Evolutionary conservation across 2,888 invertebrate species (phyloP).

Genomic region (Merodon equestris): DNA sequence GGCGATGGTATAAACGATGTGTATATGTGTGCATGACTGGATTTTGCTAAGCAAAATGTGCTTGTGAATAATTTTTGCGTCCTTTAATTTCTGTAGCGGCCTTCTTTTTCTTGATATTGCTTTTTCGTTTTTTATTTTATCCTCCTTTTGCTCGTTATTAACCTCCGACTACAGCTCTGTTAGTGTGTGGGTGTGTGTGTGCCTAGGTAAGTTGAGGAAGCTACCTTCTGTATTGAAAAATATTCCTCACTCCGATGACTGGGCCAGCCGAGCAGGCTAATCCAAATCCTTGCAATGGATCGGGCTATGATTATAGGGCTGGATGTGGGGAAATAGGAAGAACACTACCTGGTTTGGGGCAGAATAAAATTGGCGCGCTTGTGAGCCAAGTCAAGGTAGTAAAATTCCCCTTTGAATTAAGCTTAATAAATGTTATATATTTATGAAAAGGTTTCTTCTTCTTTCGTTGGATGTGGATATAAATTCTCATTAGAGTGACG

Average conservation of each 20-base stretch:
- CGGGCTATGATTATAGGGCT: not conserved
- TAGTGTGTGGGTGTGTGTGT: too few relatives aligned
- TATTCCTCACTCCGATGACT: constrained; percentile 5
- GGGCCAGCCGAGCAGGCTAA: constrained; percentile 32
- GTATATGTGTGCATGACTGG: constrained; percentile 40
- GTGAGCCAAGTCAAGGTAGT: constrained; percentile 21
- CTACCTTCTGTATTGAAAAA: constrained; percentile 31
- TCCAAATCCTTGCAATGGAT: constrained; percentile 52
- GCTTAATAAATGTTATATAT: constrained; percentile 65
- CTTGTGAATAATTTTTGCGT: constrained; percentile 39
- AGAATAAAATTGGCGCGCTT: too few relatives aligned
- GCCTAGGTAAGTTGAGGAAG: constrained; percentile 22
- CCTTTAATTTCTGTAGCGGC: constrained; percentile 41
- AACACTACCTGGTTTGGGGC: too few relatives aligned
- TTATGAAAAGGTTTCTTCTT: constrained; percentile 63
- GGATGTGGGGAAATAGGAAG: not conserved
- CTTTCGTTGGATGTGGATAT: constrained; percentile 49
- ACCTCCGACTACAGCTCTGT: too few relatives aligned
- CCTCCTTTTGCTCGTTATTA: not conserved
- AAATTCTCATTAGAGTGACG: constrained; percentile 57
- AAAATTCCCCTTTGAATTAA: constrained; percentile 59
- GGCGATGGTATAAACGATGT: constrained; percentile 44
- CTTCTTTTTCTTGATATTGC: too few relatives aligned
- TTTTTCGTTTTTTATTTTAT: constrained; percentile 12
- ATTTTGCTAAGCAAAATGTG: constrained; percentile 20